Conservation (phyloP, 2,797 vertebrate genomes). For the Channallabes apus region DNA sequence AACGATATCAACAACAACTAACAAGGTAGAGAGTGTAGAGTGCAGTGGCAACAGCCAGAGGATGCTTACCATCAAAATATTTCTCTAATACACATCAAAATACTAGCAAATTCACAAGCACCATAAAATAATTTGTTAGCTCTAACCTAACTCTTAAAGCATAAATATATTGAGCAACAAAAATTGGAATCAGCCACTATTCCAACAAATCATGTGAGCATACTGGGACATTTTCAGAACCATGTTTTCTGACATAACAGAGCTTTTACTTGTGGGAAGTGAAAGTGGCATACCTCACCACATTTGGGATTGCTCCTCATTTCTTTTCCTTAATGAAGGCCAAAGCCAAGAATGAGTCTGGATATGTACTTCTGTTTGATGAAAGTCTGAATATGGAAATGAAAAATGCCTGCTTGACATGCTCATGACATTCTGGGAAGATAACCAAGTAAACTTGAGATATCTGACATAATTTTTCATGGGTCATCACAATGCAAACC, state of each 20-base stretch:
- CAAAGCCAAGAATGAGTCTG: neutral
- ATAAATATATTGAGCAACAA: too few species aligned
- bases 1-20: too few species aligned
- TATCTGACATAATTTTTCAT: constrained; percentile 43
- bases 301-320: constrained; percentile 44
- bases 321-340: constrained; percentile 47
- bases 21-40: too few species aligned
- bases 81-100: too few species aligned
- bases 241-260: constrained; percentile 49
- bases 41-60: too few species aligned
- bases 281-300: constrained; percentile 44
- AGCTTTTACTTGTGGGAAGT: constrained; percentile 45
- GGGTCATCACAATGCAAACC: constrained; percentile 19
- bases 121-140: too few species aligned
- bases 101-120: too few species aligned
- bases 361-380: constrained; percentile 25
- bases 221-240: constrained; percentile 39
- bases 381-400: constrained; percentile 44
- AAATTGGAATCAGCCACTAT: too few species aligned
- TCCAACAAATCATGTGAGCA: too few species aligned
- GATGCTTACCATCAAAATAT: too few species aligned
- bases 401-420: constrained; percentile 43
- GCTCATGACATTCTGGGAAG: constrained; percentile 41
- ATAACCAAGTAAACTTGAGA: constrained; percentile 40
- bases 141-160: too few species aligned